phyloP scores from a whole-genome alignment of 2,888 invertebrate genomes.

The Drosophila mimetica region DNA sequence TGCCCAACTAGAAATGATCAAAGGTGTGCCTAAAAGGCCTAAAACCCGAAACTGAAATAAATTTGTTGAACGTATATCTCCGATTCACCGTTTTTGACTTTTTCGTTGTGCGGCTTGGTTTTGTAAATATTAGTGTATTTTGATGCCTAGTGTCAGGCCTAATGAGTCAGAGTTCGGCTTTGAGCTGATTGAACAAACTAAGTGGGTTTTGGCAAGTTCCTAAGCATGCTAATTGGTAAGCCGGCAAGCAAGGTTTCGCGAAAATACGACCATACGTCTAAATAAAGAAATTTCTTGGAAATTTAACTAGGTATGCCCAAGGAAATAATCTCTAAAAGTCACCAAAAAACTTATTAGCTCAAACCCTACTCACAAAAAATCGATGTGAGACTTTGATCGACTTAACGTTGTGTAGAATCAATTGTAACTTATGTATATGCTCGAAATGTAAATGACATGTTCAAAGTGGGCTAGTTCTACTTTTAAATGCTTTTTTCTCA shows the following conservation, averaged over 20 bases:
- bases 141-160: conserved; percentile 27
- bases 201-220: conserved; percentile 6
- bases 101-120: conserved; percentile 15
- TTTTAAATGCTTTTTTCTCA: no score
- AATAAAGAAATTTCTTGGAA: no score
- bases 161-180: conserved; percentile 53
- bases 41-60: conserved; percentile 47
- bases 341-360: no score
- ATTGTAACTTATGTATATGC: no score
- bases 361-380: no score
- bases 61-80: conserved; percentile 20
- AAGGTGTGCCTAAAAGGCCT: conserved; percentile 49
- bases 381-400: no score
- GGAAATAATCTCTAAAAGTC: no score
- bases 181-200: conserved; percentile 27
- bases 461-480: no score
- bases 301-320: no score
- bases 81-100: conserved; percentile 18
- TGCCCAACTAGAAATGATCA: conserved; percentile 56
- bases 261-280: background rate
- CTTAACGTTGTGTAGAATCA: no score
- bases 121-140: conserved; percentile 30
- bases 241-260: background rate
- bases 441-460: no score
- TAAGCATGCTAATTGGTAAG: conserved; percentile 1